These are phyloP conservation scores for Zosterops borbonicus DNA, from an alignment of 2,113 vertebrate genomes.

Conservation along the genomic window DNA sequence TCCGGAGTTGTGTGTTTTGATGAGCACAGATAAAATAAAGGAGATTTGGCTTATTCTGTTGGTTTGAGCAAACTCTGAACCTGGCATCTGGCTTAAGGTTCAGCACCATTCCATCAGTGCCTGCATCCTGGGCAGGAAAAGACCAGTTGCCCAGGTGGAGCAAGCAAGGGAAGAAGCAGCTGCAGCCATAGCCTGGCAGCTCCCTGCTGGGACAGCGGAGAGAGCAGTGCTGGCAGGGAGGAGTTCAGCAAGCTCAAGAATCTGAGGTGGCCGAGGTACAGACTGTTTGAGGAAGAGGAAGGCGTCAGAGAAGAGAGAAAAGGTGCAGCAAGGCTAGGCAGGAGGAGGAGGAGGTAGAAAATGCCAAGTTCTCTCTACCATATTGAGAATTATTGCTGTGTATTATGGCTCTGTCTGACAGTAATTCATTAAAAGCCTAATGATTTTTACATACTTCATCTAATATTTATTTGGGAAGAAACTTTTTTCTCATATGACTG, in stretches of 20 bases:
- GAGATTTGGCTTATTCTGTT: not conserved
- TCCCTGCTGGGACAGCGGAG: not conserved
- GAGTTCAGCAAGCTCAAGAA: not conserved
- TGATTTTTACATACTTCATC: slow-evolving; percentile 46
- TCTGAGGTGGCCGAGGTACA: not conserved
- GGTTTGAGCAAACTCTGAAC: not conserved
- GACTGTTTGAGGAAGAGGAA: not conserved
- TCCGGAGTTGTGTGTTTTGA: not conserved
- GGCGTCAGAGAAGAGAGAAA: not conserved
- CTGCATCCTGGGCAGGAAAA: not conserved
- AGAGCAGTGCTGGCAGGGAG: not conserved
- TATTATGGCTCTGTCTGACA: slow-evolving; percentile 8
- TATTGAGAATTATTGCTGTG: slow-evolving; percentile 8
- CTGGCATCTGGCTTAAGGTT: not conserved
- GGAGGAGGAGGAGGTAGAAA: not conserved
- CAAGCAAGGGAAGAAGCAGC: not conserved
- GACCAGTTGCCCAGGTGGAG: not conserved
- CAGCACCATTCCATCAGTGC: not conserved
- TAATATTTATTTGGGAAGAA: slow-evolving; percentile 43
- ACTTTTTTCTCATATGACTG: slow-evolving; percentile 3
- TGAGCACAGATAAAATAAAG: not conserved
- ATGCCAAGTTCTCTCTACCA: not conserved
- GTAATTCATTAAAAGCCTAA: slow-evolving; percentile 41
- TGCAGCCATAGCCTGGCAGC: fast-evolving
- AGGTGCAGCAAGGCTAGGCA: not conserved